These are phyloP conservation scores for Morpho deidamia DNA, from an alignment of 2,888 invertebrate genomes.

Conservation along the genomic window DNA sequence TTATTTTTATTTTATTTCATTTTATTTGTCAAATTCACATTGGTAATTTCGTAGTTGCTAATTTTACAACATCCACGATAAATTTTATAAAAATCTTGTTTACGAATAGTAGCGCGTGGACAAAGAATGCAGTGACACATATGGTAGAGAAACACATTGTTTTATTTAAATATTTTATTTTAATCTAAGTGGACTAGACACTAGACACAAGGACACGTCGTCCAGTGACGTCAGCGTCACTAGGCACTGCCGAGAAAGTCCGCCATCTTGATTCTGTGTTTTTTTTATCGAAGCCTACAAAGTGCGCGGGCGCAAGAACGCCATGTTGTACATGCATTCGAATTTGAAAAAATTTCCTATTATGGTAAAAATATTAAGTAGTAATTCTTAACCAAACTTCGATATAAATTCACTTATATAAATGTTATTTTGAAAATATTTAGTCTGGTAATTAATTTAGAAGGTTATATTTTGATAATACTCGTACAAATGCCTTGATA, in stretches of 20 bases:
- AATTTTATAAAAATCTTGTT: no score
- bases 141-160: slow-evolving; percentile 19
- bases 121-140: not conserved
- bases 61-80: no score
- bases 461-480: no score
- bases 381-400: no score
- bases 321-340: slow-evolving; percentile 47
- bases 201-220: slow-evolving; percentile 67
- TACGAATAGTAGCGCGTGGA: no score
- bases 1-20: slow-evolving; percentile 8
- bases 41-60: no score
- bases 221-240: slow-evolving; percentile 70
- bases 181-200: slow-evolving; percentile 46
- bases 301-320: slow-evolving; percentile 57
- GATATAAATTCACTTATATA: no score
- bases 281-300: slow-evolving; percentile 72
- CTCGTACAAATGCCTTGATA: no score
- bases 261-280: slow-evolving; percentile 70
- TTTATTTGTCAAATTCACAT: slow-evolving; percentile 1
- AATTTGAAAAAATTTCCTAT: slow-evolving; percentile 30
- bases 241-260: slow-evolving; percentile 74
- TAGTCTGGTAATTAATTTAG: no score
- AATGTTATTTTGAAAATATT: no score
- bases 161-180: slow-evolving; percentile 31
- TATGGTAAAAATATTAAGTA: no score